Evolutionary conservation across 2,888 invertebrate species (phyloP), one percentile per base, ranked within the genome.

Genomic region (Nephrotoma guestfalica): DNA sequence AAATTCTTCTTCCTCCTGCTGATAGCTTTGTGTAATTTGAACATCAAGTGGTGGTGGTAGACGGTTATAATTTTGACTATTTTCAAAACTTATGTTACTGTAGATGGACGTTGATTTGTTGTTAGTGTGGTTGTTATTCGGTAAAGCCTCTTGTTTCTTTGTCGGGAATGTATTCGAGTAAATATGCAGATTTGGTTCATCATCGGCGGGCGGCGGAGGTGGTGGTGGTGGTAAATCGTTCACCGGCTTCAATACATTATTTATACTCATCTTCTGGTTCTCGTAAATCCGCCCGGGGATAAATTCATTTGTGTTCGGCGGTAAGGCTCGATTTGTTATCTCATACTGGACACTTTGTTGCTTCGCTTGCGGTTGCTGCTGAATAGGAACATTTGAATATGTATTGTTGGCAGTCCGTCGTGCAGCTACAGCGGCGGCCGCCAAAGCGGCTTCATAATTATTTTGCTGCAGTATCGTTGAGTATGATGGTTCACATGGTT

Each of bases 401-500:
- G 85, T 85, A 18, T 85, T 85, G 18, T 85, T 85, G 3, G 43
- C 18, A 3, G 41, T 43, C 4, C 83, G 41, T 13, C 84, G 41
- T 43, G 83, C 86, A 43, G 90, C 87, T 86, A 43, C 85, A 2
- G 71, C 18, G 1, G 85, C 30, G 2, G 30, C 47, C 11, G 86
- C 87, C 90, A 90, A 57, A 86, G 83, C 88, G 89, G 47, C 91
- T 83, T 86, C 71, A 51, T 87, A 87, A 42, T 89, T 86, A 42
- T 41, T 71, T 13, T 86, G 83, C 88, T 94, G 95, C 83, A 95
- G 91, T 86, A 96, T 93, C 41, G 95, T 93, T 51, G 96, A 95
- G 90, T 95, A 96, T 7, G 95, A 95, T 2, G 96, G 96, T 89
- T 95, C 95, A 86, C 95, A 92, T 86, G 94, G 92, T 88, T 94